These are phyloP conservation scores for Trichogramma dendrolimi DNA, from an alignment of 2,888 invertebrate genomes.

Conservation along the genomic window DNA sequence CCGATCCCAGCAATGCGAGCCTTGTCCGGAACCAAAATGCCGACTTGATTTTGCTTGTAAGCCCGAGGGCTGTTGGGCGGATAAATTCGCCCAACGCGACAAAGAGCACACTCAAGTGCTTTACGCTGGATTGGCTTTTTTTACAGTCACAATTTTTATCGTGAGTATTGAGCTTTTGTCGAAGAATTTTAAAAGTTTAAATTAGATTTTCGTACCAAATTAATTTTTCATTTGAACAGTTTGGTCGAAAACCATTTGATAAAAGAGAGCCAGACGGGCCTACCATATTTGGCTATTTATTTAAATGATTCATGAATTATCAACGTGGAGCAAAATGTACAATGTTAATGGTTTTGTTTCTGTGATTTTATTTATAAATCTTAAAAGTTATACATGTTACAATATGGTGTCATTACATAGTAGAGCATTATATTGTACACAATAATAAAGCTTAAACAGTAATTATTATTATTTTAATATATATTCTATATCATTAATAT, in stretches of 20 bases:
- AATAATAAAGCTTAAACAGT: neutral
- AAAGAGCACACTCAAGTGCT: constrained; percentile 11
- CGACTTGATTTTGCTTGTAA: constrained; percentile 22
- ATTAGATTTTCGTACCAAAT: too few species aligned
- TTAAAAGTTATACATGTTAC: neutral
- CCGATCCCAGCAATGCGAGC: too few species aligned
- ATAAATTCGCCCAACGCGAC: constrained; percentile 12
- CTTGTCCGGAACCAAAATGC: neutral
- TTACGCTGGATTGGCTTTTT: neutral
- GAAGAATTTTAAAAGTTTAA: too few species aligned
- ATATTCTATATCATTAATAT: too few species aligned
- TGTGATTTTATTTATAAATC: too few species aligned
- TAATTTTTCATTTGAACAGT: neutral
- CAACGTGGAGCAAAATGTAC: too few species aligned
- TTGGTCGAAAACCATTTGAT: neutral
- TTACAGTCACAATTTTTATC: neutral
- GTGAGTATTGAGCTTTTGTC: neutral
- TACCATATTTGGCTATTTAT: neutral
- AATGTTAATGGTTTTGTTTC: too few species aligned
- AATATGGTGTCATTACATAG: neutral
- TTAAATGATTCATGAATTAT: neutral
- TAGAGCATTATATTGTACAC: neutral
- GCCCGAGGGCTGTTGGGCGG: constrained; percentile 27
- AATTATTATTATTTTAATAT: neutral
- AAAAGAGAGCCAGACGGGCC: neutral